A percentile compares a stretch with the other conserved stretches of the same genome.
phyloP scores from a whole-genome alignment of 2,797 vertebrate species.

The Galagoides demidoff region DNA sequence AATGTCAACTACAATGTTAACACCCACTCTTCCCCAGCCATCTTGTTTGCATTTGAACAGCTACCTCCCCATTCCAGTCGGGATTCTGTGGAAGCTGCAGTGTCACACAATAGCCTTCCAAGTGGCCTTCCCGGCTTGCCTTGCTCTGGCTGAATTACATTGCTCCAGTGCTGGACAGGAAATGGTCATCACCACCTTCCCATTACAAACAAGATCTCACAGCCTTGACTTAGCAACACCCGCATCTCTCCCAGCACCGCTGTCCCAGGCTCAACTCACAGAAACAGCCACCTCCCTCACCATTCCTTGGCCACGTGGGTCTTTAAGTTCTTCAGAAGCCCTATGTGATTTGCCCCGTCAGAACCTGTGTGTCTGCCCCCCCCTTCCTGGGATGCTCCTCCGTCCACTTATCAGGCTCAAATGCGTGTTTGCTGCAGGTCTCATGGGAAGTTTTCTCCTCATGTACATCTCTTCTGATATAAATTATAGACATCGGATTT shows the following conservation, averaged over 20 bases:
- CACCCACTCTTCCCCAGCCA: neutral
- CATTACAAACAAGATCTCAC: fast-evolving
- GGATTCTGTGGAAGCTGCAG: neutral
- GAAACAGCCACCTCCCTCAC: neutral
- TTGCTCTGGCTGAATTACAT: neutral
- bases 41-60: neutral
- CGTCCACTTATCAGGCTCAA: too few species aligned
- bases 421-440: fast-evolving
- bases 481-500: neutral
- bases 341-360: fast-evolving
- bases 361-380: too few species aligned
- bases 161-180: neutral
- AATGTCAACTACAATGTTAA: neutral
- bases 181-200: neutral
- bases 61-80: neutral
- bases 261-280: neutral
- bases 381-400: fast-evolving
- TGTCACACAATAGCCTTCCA: neutral
- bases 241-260: neutral
- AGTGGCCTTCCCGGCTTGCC: neutral
- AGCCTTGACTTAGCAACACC: neutral
- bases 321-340: neutral
- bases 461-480: neutral
- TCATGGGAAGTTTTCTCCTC: neutral
- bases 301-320: neutral